These are phyloP conservation scores for Drosophila tsacasi DNA, from an alignment of 1,140 invertebrate species.

Conservation along the genomic window DNA sequence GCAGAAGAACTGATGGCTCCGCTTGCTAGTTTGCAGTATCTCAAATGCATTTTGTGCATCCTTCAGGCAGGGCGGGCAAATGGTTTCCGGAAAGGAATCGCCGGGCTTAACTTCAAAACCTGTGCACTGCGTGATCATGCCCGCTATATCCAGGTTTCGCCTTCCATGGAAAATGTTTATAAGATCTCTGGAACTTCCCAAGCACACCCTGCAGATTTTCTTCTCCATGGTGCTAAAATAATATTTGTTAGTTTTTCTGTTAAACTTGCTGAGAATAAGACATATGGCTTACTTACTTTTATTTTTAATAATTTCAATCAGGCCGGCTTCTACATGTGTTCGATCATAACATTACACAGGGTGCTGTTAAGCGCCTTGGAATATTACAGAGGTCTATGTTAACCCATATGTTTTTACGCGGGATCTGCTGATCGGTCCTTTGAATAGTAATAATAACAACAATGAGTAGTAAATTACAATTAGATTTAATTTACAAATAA, in stretches of 20 bases:
- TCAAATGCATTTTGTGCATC: constrained; percentile 3
- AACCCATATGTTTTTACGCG: not conserved
- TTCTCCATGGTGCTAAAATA: not conserved
- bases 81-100: not conserved
- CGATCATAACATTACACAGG: not conserved
- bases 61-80: constrained; percentile 4
- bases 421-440: not conserved
- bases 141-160: not conserved
- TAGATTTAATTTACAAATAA: not conserved
- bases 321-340: not conserved
- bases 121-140: constrained; percentile 14
- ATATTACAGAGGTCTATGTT: not conserved
- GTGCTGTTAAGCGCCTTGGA: constrained; percentile 2
- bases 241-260: not conserved
- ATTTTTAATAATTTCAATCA: not conserved
- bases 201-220: constrained; percentile 1
- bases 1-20: constrained; percentile 20
- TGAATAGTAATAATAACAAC: not conserved
- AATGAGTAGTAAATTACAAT: not conserved
- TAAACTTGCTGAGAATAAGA: not conserved
- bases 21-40: not conserved
- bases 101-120: not conserved
- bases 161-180: not conserved
- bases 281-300: not conserved
- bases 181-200: not conserved